phyloP scores from a whole-genome alignment of 2,888 invertebrate species.

The Theristus sp. region DNA sequence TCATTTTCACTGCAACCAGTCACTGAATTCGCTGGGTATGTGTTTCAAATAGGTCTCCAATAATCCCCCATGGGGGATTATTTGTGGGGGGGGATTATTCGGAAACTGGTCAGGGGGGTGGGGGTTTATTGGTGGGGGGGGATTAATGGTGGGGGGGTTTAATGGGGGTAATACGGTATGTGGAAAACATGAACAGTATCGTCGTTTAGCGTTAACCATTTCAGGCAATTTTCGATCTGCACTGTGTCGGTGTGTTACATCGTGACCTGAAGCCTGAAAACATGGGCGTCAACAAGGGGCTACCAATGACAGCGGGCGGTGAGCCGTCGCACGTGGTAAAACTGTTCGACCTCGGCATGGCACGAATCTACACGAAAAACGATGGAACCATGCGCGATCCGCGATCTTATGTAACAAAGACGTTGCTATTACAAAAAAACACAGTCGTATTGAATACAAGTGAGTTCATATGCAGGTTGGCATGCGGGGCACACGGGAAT shows the following conservation, averaged over 20 bases:
- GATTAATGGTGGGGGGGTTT: too few relatives aligned
- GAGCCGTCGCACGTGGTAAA: not conserved
- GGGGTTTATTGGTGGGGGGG: too few relatives aligned
- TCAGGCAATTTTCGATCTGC: not conserved
- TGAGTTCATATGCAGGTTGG: not conserved
- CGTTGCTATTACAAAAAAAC: not conserved
- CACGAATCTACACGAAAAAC: not conserved
- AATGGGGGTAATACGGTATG: too few relatives aligned
- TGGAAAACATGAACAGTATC: too few relatives aligned
- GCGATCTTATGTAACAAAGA: not conserved
- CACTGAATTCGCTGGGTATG: too few relatives aligned
- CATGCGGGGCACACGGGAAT: not conserved
- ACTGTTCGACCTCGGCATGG: not conserved
- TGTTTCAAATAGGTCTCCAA: too few relatives aligned
- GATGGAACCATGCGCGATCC: not conserved
- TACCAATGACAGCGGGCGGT: not conserved
- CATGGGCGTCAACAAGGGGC: not conserved
- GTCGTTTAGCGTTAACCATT: too few relatives aligned
- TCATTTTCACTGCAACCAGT: too few relatives aligned
- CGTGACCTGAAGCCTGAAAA: not conserved
- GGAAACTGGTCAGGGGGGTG: too few relatives aligned
- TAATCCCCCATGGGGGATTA: too few relatives aligned
- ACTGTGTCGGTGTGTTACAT: not conserved
- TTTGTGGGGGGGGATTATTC: too few relatives aligned
- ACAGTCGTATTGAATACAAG: too few relatives aligned